Conservation (phyloP, 2,797 vertebrate genomes). For the Menidia menidia region DNA sequence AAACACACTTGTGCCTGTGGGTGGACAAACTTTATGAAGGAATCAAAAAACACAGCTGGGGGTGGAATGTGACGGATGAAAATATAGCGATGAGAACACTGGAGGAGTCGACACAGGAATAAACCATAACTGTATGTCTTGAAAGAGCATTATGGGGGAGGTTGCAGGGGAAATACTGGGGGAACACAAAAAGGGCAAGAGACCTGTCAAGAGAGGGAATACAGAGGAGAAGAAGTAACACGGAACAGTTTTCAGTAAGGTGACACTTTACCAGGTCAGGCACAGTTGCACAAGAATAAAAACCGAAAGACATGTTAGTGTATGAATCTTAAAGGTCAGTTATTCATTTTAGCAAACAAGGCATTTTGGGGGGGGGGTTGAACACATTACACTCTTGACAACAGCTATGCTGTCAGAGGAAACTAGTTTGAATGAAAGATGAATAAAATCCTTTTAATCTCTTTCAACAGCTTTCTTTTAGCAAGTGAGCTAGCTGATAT, state of each 20-base stretch:
- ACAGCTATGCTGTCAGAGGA: slow-evolving; percentile 20
- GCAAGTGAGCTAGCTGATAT: no score
- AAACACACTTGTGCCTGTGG: slow-evolving; percentile 48
- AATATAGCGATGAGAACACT: slow-evolving; percentile 49
- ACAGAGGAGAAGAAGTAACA: slow-evolving; percentile 4
- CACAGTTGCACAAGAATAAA: slow-evolving; percentile 9
- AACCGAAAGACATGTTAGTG: background rate
- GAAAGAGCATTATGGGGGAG: slow-evolving; percentile 32
- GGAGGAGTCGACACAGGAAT: slow-evolving; percentile 26
- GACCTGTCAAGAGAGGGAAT: background rate
- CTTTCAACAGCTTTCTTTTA: background rate
- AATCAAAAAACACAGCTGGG: slow-evolving; percentile 43
- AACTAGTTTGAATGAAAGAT: slow-evolving; percentile 24
- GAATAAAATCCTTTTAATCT: slow-evolving; percentile 35
- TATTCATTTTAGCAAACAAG: slow-evolving; percentile 3
- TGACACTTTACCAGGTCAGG: slow-evolving; percentile 10
- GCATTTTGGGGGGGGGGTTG: slow-evolving; percentile 8
- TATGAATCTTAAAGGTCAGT: slow-evolving; percentile 12
- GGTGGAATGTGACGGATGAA: slow-evolving; percentile 50
- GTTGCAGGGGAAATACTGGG: background rate
- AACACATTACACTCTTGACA: slow-evolving; percentile 43
- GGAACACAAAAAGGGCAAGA: background rate
- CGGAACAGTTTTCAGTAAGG: no score
- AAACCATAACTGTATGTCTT: slow-evolving; percentile 27
- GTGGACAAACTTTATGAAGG: slow-evolving; percentile 58